Evolutionary conservation across 1,140 invertebrate species (phyloP), one percentile per base, ranked within the genome.

Genomic region (Octopus bimaculoides): DNA sequence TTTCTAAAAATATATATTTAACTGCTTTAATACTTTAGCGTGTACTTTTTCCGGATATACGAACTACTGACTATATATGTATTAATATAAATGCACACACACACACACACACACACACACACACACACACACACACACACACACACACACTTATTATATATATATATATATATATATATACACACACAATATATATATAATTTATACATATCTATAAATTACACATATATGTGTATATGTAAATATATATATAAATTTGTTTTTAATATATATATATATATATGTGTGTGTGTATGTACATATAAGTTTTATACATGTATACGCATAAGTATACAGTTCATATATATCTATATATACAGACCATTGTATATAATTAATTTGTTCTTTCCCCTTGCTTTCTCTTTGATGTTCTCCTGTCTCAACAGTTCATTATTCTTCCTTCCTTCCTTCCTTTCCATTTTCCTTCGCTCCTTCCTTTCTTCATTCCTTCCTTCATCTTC

Each of bases 121-220:
- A 61, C 17, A 61, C 56, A 61, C 17, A 17, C 56, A 61, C 56
- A 61, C 17, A 17, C 56, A 61, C 17, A 61, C 17, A 61, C 56
- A 61, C 17, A 61, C 56, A 61, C 56, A 61, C 56, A 61, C 56
- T 7, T 61, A 61, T 9, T 61, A 61, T 61, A 61, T 61, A 61
- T 61, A 61, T 61, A 61, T 61, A 61, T 61, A 61, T 61, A 61
- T 61, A 61, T 61, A 61, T 61, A 61, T 61, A 61, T 61, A 61
- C 17, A 61, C 17, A 61, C 17, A 61, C 17, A 61, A 61, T 61
- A 7, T 61, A 17, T 14, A 5, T 69, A 12, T 6, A 12, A 5
- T 12, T 69, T 5, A 69, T 69, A 5, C 20, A 69, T 69, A 12
- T 5, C 5, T 5, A 5, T 69, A 5, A 6, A 5, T 69, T 14